phyloP scores from a whole-genome alignment of 2,888 invertebrate species.

The Andrena bucephala region DNA sequence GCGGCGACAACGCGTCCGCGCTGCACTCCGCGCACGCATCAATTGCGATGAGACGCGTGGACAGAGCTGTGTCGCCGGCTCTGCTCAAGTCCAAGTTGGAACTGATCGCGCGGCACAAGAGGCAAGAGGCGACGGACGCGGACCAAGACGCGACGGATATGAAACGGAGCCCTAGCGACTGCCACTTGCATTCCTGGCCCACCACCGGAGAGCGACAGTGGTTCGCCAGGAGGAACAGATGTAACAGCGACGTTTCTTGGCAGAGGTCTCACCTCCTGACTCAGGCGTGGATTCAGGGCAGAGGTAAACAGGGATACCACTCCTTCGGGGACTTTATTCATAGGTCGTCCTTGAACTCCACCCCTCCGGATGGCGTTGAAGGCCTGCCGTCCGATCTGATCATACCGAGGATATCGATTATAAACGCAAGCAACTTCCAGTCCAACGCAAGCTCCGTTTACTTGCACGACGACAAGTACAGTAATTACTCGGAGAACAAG shows the following conservation, averaged over 20 bases:
- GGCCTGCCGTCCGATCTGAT: conserved; percentile 69
- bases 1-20: conserved; percentile 29
- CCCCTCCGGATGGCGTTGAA: conserved; percentile 47
- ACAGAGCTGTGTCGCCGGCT: conserved; percentile 81
- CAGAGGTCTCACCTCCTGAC: conserved; percentile 76
- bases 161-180: conserved; percentile 72
- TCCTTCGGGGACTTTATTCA: conserved; percentile 70
- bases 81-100: conserved; percentile 81
- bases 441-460: conserved; percentile 83
- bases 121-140: conserved; percentile 40
- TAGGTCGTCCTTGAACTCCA: conserved; percentile 64
- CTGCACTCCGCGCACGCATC: conserved; percentile 38
- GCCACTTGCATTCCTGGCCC: conserved; percentile 71
- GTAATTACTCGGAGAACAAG: conserved; percentile 70
- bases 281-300: conserved; percentile 78
- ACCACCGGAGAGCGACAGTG: conserved; percentile 60
- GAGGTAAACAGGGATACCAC: conserved; percentile 74
- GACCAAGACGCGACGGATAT: conserved; percentile 55
- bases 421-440: conserved; percentile 82
- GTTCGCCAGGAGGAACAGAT: conserved; percentile 75
- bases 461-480: conserved; percentile 69
- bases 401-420: conserved; percentile 82
- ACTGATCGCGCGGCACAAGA: conserved; percentile 74
- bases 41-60: conserved; percentile 58
- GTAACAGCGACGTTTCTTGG: conserved; percentile 82